Conservation (phyloP, 2,888 invertebrate species). For the Orchesella flavescens region DNA sequence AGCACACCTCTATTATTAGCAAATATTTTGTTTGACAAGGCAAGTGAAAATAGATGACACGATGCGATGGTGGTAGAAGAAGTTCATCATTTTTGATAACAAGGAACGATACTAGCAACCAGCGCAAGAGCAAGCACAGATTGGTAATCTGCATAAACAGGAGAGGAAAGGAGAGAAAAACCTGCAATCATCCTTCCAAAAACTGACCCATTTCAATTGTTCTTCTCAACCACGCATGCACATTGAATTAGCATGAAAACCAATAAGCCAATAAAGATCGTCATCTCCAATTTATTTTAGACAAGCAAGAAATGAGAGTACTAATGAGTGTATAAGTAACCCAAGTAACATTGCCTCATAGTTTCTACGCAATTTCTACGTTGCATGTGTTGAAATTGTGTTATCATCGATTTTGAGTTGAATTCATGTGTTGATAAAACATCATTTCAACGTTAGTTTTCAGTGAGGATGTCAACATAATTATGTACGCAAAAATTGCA, state of each 20-base stretch:
- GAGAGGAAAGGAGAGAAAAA: background rate
- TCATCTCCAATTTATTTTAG: constrained; percentile 24
- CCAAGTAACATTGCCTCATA: too few relatives aligned
- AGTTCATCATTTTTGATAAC: background rate
- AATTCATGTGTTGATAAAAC: too few relatives aligned
- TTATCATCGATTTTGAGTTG: too few relatives aligned
- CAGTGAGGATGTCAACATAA: too few relatives aligned
- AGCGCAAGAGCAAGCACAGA: background rate
- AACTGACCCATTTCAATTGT: constrained; percentile 45
- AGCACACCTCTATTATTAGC: constrained; percentile 23
- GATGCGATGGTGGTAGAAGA: background rate
- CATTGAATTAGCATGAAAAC: background rate
- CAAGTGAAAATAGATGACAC: constrained; percentile 17
- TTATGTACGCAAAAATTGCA: too few relatives aligned
- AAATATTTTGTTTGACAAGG: constrained; percentile 1
- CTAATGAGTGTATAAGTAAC: background rate
- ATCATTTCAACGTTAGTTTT: too few relatives aligned
- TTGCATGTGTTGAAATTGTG: too few relatives aligned
- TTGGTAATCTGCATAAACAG: too few relatives aligned
- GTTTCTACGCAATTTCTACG: too few relatives aligned
- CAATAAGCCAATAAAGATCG: constrained; percentile 14
- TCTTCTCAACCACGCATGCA: background rate
- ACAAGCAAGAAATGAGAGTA: constrained; percentile 10
- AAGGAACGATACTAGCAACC: background rate
- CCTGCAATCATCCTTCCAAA: constrained; percentile 23